Conservation (phyloP, 2,797 vertebrate species). For the Garrulus glandarius region DNA sequence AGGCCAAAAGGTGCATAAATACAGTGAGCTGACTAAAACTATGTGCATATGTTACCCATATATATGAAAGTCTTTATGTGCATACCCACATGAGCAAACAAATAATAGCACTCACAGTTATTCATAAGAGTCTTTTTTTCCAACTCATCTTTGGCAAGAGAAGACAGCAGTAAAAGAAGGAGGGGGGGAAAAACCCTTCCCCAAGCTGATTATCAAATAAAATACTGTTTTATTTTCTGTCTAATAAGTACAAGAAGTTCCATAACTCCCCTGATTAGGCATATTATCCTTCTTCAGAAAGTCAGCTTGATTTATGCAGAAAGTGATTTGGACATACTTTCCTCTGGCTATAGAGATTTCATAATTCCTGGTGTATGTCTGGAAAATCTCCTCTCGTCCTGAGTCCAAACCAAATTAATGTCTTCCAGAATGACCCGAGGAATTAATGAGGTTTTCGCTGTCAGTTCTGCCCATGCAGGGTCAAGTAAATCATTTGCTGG, state of each 20-base stretch:
- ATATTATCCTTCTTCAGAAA: constrained; percentile 87
- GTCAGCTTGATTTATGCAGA: constrained; percentile 88
- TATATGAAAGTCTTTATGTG: neutral
- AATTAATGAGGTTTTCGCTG: constrained; percentile 98
- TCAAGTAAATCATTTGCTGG: constrained; percentile 97
- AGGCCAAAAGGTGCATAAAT: constrained; percentile 72
- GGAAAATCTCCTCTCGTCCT: constrained; percentile 89
- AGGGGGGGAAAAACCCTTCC: constrained; percentile 52
- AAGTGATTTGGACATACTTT: constrained; percentile 90
- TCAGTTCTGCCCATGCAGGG: constrained; percentile 88
- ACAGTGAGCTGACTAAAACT: constrained; percentile 37
- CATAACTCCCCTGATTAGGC: constrained; percentile 88
- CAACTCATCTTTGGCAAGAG: constrained; percentile 73
- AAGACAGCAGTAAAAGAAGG: constrained; percentile 75
- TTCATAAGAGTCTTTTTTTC: constrained; percentile 72
- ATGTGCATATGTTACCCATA: neutral
- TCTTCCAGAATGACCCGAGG: constrained; percentile 91
- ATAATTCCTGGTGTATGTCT: constrained; percentile 94
- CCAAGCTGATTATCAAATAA: constrained; percentile 88
- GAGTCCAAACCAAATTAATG: constrained; percentile 97
- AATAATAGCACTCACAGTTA: constrained; percentile 78
- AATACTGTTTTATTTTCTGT: constrained; percentile 91
- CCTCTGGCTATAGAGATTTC: constrained; percentile 88
- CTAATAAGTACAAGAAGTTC: constrained; percentile 95
- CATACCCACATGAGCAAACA: constrained; percentile 67